Evolutionary conservation across 2,797 vertebrate genomes (phyloP).

Genomic region (Ctenosaura bakeri): DNA sequence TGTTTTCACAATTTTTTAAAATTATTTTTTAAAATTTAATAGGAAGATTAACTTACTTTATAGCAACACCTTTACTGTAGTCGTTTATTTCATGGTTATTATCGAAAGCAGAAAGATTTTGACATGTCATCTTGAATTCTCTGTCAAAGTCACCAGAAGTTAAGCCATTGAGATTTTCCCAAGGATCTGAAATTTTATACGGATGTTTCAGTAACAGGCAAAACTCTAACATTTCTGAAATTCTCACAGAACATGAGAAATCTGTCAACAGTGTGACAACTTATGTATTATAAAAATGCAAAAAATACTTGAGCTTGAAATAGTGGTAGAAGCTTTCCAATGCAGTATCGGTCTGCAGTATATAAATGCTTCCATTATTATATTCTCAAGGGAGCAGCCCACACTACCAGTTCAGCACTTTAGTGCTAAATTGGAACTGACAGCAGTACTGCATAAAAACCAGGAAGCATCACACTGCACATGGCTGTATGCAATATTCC

Average conservation of each 20-base stretch:
- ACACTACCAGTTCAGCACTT: neutral
- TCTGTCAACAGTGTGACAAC: neutral
- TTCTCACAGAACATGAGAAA: neutral
- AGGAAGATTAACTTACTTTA: conserved; percentile 60
- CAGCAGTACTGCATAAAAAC: neutral
- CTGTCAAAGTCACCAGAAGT: conserved; percentile 55
- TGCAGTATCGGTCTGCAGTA: neutral
- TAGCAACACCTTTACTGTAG: neutral
- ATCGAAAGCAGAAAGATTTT: conserved; percentile 16
- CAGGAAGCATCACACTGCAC: neutral
- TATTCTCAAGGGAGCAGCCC: neutral
- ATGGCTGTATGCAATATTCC: neutral
- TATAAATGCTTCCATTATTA: neutral
- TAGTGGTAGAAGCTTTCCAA: neutral
- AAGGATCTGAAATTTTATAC: conserved; percentile 73
- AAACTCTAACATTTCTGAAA: conserved; percentile 1
- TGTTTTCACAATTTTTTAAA: neutral
- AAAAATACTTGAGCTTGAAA: neutral
- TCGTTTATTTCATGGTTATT: neutral
- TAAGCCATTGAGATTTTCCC: conserved; percentile 50
- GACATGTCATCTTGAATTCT: conserved; percentile 4
- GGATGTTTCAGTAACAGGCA: conserved; percentile 43
- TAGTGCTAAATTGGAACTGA: conserved; percentile 10
- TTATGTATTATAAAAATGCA: conserved; percentile 5
- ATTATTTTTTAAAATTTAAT: neutral